Conservation (phyloP, 2,113 vertebrate species). For the Myrmecobius fasciatus region DNA sequence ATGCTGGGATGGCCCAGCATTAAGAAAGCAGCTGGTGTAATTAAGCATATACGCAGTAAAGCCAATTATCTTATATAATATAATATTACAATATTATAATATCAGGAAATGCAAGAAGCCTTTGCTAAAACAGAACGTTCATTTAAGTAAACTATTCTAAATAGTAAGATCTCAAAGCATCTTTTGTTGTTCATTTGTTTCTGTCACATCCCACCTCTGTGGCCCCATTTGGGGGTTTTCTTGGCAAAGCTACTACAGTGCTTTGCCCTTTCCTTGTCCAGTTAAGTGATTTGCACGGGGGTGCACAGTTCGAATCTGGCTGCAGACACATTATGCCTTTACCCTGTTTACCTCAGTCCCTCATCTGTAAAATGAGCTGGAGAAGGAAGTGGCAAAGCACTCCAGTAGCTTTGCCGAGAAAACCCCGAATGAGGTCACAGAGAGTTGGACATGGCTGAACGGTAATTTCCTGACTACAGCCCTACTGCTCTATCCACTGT, state of each 20-base stretch:
- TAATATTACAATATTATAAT: too few relatives aligned
- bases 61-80: too few relatives aligned
- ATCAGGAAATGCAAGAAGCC: background rate
- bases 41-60: background rate
- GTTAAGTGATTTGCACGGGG: too few relatives aligned
- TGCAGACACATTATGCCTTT: too few relatives aligned
- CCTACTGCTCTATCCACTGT: background rate
- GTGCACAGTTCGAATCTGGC: background rate
- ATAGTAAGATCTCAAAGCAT: background rate
- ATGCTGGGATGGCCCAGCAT: background rate
- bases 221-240: background rate
- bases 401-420: too few relatives aligned
- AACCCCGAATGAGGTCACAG: too few relatives aligned
- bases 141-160: background rate
- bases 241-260: background rate
- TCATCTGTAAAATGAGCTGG: too few relatives aligned
- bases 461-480: background rate
- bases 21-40: too few relatives aligned
- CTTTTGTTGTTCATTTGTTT: background rate
- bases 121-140: background rate
- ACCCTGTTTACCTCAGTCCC: too few relatives aligned
- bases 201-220: background rate
- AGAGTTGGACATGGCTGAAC: too few relatives aligned
- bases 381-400: too few relatives aligned
- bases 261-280: background rate